Conservation (phyloP, 2,113 vertebrate species). For the Regulus satrapa region DNA sequence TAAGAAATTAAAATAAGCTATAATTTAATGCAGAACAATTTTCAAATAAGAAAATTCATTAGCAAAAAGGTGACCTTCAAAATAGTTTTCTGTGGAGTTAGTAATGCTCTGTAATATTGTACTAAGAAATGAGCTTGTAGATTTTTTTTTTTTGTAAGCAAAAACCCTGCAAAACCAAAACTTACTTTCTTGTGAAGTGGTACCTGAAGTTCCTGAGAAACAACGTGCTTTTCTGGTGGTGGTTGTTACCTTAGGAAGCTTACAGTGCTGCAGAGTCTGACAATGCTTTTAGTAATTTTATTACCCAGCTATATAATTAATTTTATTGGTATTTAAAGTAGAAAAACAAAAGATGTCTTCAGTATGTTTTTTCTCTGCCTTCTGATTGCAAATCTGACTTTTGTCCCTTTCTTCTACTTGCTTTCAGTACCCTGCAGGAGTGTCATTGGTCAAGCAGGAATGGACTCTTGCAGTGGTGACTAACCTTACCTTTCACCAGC, state of each 20-base stretch:
- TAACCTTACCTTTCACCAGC: not conserved
- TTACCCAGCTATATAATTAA: not conserved
- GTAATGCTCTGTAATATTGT: not conserved
- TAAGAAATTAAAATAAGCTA: not conserved
- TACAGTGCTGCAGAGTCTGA: not conserved
- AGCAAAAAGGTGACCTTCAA: not conserved
- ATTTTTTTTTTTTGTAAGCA: not conserved
- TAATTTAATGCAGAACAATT: not conserved
- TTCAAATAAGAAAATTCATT: not conserved
- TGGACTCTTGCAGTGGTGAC: not conserved
- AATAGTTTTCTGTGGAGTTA: not conserved
- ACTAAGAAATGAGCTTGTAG: not conserved
- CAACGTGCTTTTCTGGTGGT: not conserved
- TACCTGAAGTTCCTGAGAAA: not conserved
- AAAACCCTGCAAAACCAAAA: not conserved
- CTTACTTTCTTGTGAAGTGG: not conserved
- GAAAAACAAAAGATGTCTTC: not conserved
- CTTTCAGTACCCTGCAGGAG: not conserved
- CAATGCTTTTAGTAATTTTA: not conserved
- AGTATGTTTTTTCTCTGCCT: not conserved
- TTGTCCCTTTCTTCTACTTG: not conserved
- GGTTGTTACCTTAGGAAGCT: not conserved
- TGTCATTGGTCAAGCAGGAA: not conserved
- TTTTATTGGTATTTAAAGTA: not conserved
- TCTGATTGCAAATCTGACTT: not conserved